phyloP scores from a whole-genome alignment of 2,797 vertebrate genomes.

The Macrochelys suwanniensis region DNA sequence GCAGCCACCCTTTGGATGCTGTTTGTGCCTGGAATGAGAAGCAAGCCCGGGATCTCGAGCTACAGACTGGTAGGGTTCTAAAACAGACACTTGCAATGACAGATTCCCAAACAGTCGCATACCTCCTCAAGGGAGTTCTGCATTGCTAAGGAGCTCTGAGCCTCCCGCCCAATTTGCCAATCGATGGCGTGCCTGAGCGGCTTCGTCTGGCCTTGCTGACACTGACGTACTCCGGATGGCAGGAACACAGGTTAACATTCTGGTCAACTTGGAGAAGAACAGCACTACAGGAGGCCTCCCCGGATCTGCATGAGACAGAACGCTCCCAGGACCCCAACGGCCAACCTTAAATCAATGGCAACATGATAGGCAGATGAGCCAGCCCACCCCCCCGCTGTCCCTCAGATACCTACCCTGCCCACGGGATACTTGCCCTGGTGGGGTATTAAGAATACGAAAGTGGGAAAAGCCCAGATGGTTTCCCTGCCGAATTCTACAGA shows the following conservation, averaged over 20 bases:
- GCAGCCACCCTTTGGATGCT: background rate
- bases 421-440: too few species aligned
- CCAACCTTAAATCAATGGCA: too few species aligned
- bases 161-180: background rate
- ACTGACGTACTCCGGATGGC: background rate
- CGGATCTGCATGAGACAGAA: too few species aligned
- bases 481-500: background rate
- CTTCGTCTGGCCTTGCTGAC: background rate
- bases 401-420: too few species aligned
- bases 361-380: too few species aligned
- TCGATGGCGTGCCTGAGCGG: background rate
- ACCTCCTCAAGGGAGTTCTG: background rate
- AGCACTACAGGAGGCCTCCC: too few species aligned
- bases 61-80: background rate
- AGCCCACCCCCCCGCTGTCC: too few species aligned
- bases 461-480: background rate
- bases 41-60: background rate
- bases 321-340: too few species aligned
- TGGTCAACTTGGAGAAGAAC: too few species aligned
- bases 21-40: fast-evolving
- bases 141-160: background rate
- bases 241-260: background rate
- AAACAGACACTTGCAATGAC: background rate
- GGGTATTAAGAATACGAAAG: background rate
- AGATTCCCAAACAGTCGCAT: background rate